Conservation (phyloP, 2,113 vertebrate species). For the Embiotoca jacksoni region DNA sequence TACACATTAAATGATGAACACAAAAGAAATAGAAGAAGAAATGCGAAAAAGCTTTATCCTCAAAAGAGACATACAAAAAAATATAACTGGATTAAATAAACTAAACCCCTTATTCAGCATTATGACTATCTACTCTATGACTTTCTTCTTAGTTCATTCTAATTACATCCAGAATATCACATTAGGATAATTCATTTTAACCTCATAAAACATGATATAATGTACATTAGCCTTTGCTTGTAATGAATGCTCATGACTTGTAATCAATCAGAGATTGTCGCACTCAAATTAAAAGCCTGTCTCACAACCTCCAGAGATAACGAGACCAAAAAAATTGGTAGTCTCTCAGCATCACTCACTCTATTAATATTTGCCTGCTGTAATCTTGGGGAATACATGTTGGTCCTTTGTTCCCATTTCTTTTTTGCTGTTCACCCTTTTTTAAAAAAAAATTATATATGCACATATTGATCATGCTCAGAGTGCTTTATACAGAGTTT, state of each 20-base stretch:
- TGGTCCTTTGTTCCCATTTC: conserved; percentile 42
- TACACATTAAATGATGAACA: neutral
- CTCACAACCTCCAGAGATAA: conserved; percentile 30
- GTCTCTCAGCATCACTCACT: conserved; percentile 32
- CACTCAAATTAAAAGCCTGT: conserved; percentile 41
- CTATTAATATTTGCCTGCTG: conserved; percentile 59
- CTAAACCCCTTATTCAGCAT: conserved; percentile 7
- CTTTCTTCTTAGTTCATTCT: conserved; percentile 14
- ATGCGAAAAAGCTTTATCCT: neutral
- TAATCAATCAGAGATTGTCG: conserved; percentile 43
- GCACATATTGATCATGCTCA: conserved; percentile 68
- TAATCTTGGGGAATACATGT: conserved; percentile 54
- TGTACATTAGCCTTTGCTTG: conserved; percentile 21
- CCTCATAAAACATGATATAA: conserved; percentile 16
- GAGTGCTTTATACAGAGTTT: conserved; percentile 58
- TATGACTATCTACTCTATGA: neutral
- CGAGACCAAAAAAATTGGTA: conserved; percentile 37
- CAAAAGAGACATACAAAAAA: neutral
- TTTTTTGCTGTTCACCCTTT: conserved; percentile 50
- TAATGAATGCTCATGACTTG: conserved; percentile 38
- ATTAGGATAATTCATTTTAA: conserved; percentile 34
- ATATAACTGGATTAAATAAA: conserved; percentile 22
- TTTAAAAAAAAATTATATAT: conserved; percentile 43
- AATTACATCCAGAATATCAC: conserved; percentile 37
- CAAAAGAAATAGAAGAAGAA: conserved; percentile 1